Conservation (phyloP, 2,888 invertebrate species). For the Pseudococcus viburni region DNA sequence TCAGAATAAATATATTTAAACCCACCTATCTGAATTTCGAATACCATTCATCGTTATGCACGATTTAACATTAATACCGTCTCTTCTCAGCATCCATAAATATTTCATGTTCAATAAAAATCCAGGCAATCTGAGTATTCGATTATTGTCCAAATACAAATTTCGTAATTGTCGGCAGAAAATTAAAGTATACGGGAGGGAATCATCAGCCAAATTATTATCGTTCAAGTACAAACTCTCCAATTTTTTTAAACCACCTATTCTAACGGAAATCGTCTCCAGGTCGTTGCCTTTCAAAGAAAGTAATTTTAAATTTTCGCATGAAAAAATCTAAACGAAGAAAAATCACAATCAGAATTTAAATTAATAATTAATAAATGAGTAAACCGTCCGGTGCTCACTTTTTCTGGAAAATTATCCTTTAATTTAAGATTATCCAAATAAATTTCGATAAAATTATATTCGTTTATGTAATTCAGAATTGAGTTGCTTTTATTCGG, state of each 20-base stretch:
- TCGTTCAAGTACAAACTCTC: slow-evolving; percentile 72
- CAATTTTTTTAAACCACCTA: slow-evolving; percentile 72
- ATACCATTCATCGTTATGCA: background rate
- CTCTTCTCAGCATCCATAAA: slow-evolving; percentile 72
- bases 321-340: slow-evolving; percentile 72
- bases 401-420: background rate
- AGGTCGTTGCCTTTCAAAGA: slow-evolving; percentile 73
- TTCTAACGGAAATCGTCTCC: slow-evolving; percentile 72
- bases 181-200: slow-evolving; percentile 72
- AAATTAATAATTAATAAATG: background rate
- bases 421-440: slow-evolving; percentile 71
- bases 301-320: slow-evolving; percentile 71
- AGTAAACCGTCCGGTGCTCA: background rate
- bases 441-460: slow-evolving; percentile 71
- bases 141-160: slow-evolving; percentile 72
- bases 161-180: slow-evolving; percentile 72
- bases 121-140: slow-evolving; percentile 73
- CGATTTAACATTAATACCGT: slow-evolving; percentile 70
- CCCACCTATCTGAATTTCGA: background rate
- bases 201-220: slow-evolving; percentile 72
- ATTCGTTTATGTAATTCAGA: slow-evolving; percentile 68
- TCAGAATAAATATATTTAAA: background rate
- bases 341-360: background rate
- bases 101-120: slow-evolving; percentile 72
- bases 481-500: slow-evolving; percentile 66